Base-by-base conservation (phyloP, 2,888 invertebrate genomes). In the Gymnocheta viridis region DNA sequence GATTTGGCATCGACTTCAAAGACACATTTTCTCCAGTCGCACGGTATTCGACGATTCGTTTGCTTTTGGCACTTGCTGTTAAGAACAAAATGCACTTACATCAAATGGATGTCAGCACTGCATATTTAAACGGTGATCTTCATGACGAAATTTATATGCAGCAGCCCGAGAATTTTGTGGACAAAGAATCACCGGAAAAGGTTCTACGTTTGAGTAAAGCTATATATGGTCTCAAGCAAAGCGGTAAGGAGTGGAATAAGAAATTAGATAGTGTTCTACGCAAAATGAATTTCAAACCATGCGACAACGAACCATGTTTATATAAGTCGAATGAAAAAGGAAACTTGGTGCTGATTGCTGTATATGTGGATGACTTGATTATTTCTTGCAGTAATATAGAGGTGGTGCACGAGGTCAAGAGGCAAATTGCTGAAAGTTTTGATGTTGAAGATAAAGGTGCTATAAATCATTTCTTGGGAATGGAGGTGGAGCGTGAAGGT, bases 211-310 rank as follows among this genome's bases (percentile, higher is more conserved):
- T 86, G n/a, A 6, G 81, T 6, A 87, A 85, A 29, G 76, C 86
- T 12, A 82, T 87, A 32, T 87, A 86, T 74, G 86, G 86, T 6
- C 47, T 87, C 5, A 87, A 87, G 56, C 87, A 87, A 56, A 83
- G 86, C 6, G 85, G 83, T 7, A 81, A 82, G 10, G n/a, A 81
- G 14, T 86, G 86, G 86, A 86, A 87, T 56, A 14, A 17, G 5
- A 80, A 32, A 24, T 6, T 80, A 0, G 66, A 80, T 38, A 14
- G 49, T 12, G 69, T 76, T 51, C 17, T 69, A 5, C 12, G 44
- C 0, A n/a, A 51, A 5, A 62, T 67, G 49, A 38, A 29, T 19
- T 69, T 78, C 24, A 14, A 12, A 14, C 51, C 35, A 38, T 78
- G 69, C 9, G n/a, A 67, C 4, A 77, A 58, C 7, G 56, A 80